Base-by-base conservation (phyloP, 2,888 invertebrate genomes). In the Cryptocephalus moraei region DNA sequence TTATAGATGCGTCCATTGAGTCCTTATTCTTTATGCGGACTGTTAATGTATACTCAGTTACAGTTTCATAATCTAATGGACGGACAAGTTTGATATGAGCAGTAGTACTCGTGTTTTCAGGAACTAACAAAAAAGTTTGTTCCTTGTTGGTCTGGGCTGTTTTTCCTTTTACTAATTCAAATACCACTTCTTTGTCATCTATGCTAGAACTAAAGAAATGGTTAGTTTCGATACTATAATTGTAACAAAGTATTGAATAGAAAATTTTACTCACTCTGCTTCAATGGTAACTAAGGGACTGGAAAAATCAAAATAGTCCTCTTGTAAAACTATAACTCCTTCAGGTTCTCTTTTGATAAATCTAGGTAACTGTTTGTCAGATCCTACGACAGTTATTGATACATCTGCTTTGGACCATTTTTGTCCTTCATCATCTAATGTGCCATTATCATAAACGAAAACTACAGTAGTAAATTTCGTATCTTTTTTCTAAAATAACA, bases 111-210 rank as follows among this genome's bases (percentile, higher is more conserved):
- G 81, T 82, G 51, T 79, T 80, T 39, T 84, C 80, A 50, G 75
- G 68, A 32, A 59, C 62, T 51, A 80, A 63, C 9, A 81, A 77
- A 62, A 85, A 90, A 0, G 86, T 88, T 59, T 84, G 84, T 64
- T 79, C 80, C 66, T 85, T 86, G 64, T 91, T 91, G 1, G 91
- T 89, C 69, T 90, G 90, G 59, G 86, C 86, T 0, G 90, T 90
- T 62, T 86, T 82, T 1, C 91, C 91, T 56, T 81, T 80, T 8
- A 89, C 81, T 45, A 92, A 71, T 64, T 88, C 86, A 62, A 90
- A 92, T 52, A 84, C 80, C 9, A 90, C 75, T 61, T 82, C 81
- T 61, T 84, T 82, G 58, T 84, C 83, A 0, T 80, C 78, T 56
- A 86, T 85, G 66, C 88, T 89, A 4, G 90, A 89, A 38, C 83